Evolutionary conservation across 2,113 vertebrate species (phyloP).

Genomic region (Myotis brandtii): DNA sequence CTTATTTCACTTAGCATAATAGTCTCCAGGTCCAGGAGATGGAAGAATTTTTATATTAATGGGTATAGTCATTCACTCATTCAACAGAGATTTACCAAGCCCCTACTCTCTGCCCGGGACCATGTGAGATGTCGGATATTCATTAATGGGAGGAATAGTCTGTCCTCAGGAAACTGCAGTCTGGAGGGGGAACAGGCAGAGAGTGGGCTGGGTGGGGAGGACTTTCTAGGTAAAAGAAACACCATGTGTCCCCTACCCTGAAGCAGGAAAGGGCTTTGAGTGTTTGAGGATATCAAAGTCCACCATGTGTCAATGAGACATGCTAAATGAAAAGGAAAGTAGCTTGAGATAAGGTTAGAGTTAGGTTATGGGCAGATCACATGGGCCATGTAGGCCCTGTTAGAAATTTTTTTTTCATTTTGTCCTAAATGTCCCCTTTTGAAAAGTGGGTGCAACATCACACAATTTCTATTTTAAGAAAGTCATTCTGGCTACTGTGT

Average conservation of each 20-base stretch:
- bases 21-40: neutral
- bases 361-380: neutral
- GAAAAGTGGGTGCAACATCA: neutral
- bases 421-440: neutral
- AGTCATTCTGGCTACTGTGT: neutral
- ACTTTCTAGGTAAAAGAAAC: neutral
- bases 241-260: neutral
- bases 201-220: neutral
- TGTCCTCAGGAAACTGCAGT: neutral
- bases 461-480: slow-evolving; percentile 26
- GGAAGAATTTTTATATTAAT: neutral
- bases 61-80: neutral
- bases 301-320: neutral
- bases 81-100: neutral
- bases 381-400: neutral
- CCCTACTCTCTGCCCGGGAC: neutral
- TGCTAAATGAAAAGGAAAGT: neutral
- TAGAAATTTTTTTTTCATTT: slow-evolving; percentile 13
- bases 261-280: neutral
- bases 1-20: too few relatives aligned
- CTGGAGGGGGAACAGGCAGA: neutral
- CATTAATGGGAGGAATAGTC: neutral
- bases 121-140: neutral
- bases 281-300: neutral
- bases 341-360: neutral